A percentile compares a stretch with the other conserved stretches of the same genome.
These are phyloP conservation scores for Montipora foliosa DNA, from an alignment of 64 coral and sea anemone species.

Conservation along the genomic window DNA sequence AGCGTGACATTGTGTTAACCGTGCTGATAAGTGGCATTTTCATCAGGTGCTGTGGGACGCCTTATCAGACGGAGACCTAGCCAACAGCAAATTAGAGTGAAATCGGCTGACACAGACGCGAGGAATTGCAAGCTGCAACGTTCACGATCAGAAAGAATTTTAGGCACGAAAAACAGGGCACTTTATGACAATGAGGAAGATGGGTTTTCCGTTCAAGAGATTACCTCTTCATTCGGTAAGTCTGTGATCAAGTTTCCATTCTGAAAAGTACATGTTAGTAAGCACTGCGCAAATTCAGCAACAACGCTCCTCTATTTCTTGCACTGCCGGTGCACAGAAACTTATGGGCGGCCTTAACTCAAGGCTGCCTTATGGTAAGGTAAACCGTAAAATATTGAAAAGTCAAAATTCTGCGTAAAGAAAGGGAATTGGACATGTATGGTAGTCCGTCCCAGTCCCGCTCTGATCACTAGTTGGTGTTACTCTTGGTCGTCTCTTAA, in stretches of 20 bases:
- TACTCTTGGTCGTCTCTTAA: too few relatives aligned
- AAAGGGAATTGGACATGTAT: too few relatives aligned
- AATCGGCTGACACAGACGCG: slow-evolving; percentile 32
- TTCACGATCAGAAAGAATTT: slow-evolving; percentile 78
- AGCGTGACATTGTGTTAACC: not conserved
- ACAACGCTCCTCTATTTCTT: too few relatives aligned
- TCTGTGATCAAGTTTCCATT: not conserved
- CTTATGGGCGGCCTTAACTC: too few relatives aligned
- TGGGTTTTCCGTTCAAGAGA: slow-evolving; percentile 87
- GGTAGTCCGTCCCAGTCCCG: too few relatives aligned
- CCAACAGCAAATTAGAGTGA: slow-evolving; percentile 77
- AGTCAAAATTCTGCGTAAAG: too few relatives aligned
- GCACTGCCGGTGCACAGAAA: too few relatives aligned
- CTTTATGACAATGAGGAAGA: slow-evolving; percentile 69
- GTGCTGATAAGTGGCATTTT: not conserved
- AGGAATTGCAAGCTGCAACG: slow-evolving; percentile 83
- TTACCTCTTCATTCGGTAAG: slow-evolving; percentile 60
- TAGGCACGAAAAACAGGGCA: slow-evolving; percentile 61
- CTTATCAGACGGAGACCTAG: slow-evolving; percentile 84
- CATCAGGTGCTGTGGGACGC: slow-evolving; percentile 77
- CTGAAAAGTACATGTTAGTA: not conserved
- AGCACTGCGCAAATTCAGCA: too few relatives aligned
- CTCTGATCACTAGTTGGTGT: too few relatives aligned
- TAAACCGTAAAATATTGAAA: too few relatives aligned
- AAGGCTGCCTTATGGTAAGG: too few relatives aligned